These are phyloP conservation scores for Hycleus phaleratus DNA, from an alignment of 1,140 invertebrate species.

Conservation along the genomic window DNA sequence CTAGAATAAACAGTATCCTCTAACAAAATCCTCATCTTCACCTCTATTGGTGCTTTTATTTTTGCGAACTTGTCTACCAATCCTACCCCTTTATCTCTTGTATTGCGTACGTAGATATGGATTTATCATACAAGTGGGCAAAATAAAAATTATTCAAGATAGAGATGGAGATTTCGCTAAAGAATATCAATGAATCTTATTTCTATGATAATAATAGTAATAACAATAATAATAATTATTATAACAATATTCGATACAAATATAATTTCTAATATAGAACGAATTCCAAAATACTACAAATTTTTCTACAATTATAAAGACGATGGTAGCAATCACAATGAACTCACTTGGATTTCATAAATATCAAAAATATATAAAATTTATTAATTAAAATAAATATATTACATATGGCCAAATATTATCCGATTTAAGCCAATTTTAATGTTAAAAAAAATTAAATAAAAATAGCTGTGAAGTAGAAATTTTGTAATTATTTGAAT, in stretches of 20 bases:
- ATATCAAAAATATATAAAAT: neutral
- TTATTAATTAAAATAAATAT: constrained; percentile 13
- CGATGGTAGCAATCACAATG: constrained; percentile 25
- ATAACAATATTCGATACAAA: too few species aligned
- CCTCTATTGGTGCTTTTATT: neutral
- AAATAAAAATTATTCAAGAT: too few species aligned
- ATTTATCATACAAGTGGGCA: too few species aligned
- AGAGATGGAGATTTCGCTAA: too few species aligned
- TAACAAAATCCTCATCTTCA: neutral
- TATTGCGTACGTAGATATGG: too few species aligned
- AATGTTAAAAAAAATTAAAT: constrained; percentile 2
- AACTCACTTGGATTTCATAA: constrained; percentile 27
- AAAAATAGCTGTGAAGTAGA: neutral
- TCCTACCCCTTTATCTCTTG: neutral
- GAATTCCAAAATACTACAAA: too few species aligned
- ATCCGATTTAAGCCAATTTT: constrained; percentile 17
- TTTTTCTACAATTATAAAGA: neutral
- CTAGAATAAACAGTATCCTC: neutral
- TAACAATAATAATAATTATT: too few species aligned
- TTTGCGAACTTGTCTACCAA: constrained; percentile 2
- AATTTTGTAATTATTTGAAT: neutral
- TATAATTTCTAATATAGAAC: too few species aligned
- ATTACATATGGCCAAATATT: too few species aligned
- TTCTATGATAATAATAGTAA: too few species aligned
- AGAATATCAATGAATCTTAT: too few species aligned